These are phyloP conservation scores for Eumaeus atala DNA, from an alignment of 1,140 invertebrate genomes.

Conservation along the genomic window DNA sequence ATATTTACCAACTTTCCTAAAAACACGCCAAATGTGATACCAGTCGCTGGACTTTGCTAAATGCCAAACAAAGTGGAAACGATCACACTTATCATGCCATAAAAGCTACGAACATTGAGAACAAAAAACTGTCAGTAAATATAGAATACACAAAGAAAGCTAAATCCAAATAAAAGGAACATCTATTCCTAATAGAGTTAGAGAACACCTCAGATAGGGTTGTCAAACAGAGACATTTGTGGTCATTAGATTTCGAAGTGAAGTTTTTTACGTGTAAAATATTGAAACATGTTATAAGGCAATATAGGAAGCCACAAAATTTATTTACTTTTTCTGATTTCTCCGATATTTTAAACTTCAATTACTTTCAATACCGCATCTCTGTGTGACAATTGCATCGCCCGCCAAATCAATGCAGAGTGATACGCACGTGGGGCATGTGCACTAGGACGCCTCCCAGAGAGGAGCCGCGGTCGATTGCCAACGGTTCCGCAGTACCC, in stretches of 20 bases:
- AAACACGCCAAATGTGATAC: background rate
- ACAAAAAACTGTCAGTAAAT: slow-evolving; percentile 11
- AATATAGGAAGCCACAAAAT: no score
- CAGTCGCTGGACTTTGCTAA: background rate
- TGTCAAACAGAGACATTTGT: slow-evolving; percentile 9
- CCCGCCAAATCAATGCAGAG: slow-evolving; percentile 10
- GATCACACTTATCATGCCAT: slow-evolving; percentile 29
- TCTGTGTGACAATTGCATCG: slow-evolving; percentile 9
- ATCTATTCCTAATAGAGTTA: slow-evolving; percentile 1
- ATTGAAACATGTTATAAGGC: no score
- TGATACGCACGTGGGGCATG: slow-evolving; percentile 87
- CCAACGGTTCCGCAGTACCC: slow-evolving; percentile 1
- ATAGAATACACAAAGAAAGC: slow-evolving; percentile 8
- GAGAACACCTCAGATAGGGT: background rate
- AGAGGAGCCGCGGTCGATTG: slow-evolving; percentile 43
- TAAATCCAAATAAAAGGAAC: slow-evolving; percentile 6
- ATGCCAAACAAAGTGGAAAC: slow-evolving; percentile 23
- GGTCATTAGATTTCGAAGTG: no score
- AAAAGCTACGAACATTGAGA: slow-evolving; percentile 26
- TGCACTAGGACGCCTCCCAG: slow-evolving; percentile 54
- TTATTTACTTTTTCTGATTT: no score
- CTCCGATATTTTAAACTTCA: background rate
- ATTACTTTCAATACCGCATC: slow-evolving; percentile 13
- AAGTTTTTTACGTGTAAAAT: no score
- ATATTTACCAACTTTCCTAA: background rate